A percentile compares a stretch with the other conserved stretches of the same genome.
Evolutionary conservation across 2,113 vertebrate species (phyloP).

Genomic region (Brachypteracias leptosomus): DNA sequence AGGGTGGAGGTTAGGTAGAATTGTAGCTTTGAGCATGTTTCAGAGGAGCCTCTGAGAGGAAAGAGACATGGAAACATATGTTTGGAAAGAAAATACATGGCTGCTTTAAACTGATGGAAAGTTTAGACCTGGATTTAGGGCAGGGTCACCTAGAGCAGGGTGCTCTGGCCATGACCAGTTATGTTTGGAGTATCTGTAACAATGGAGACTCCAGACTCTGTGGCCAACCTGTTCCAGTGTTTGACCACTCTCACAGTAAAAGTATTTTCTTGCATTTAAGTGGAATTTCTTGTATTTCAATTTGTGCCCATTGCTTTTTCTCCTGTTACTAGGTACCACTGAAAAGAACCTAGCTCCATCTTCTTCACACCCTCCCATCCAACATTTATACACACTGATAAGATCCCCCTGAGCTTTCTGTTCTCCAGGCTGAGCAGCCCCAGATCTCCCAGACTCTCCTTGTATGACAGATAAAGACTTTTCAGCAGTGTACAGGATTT

Average conservation of each 20-base stretch:
- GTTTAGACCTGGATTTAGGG: neutral
- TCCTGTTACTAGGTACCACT: neutral
- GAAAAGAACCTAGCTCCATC: neutral
- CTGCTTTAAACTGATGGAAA: neutral
- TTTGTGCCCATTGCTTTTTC: neutral
- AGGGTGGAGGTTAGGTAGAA: neutral
- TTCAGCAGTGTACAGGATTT: neutral
- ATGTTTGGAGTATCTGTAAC: neutral
- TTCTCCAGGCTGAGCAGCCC: neutral
- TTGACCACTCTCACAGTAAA: neutral
- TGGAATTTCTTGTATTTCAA: neutral
- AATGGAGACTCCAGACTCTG: neutral
- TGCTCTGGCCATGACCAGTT: neutral
- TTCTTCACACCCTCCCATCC: neutral
- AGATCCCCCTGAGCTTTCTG: neutral
- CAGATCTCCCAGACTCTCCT: neutral
- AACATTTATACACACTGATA: neutral
- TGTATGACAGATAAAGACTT: neutral
- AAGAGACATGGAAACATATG: neutral
- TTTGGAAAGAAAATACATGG: neutral
- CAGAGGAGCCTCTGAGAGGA: neutral
- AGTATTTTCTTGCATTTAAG: neutral
- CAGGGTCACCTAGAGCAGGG: neutral
- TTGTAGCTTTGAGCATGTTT: neutral
- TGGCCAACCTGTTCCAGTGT: neutral